Evolutionary conservation across 64 coral and sea anemone species (phyloP), one percentile per base, ranked within the genome.

Genomic region (Porites australiensis): DNA sequence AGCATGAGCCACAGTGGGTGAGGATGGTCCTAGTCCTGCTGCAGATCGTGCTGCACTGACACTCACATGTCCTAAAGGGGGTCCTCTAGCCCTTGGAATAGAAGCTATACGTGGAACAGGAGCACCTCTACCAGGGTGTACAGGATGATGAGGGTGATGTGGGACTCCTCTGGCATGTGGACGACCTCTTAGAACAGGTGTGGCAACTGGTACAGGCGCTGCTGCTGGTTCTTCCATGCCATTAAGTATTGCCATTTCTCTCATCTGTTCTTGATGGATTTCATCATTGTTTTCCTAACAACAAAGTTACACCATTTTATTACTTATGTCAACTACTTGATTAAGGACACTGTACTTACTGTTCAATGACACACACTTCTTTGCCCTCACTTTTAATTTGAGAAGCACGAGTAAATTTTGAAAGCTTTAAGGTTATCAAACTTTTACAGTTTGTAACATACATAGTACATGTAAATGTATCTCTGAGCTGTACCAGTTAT

Each of bases 241-340:
- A 93, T 95, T 98, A 37, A 98, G 90, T 45, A 93, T 95, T 43
- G 96, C 96, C 96, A 98, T 95, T 89, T 98, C 96, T 49, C 96
- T 58, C 96, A 98, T 98, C 63, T 98, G 96, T 65, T 98, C 96
- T 90, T 98, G 96, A 49, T 95, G 94, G 48, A 98, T 98, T 79
- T 95, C 94, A 88, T 98, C 96, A 78, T 98, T 98, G 49, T 89
- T 70, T 87, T 98, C 96, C 96, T 98, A 23, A 45, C 27, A 37
- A 37, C 27, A 37, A 37, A 37, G 27, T 37, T 37, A 37, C 27
- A 37, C 27, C 27, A 37, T 0, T 37, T 37, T 37, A 37, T 37
- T 37, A 75, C 10, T 75, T 21, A 10, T 75, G 2, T 43, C 10
- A 75, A 23, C 0, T 13, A 1, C 21, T 82, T 52, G 12, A 9